Base-by-base conservation (phyloP, 2,888 invertebrate genomes). In the Chrysopilus asiliformis region DNA sequence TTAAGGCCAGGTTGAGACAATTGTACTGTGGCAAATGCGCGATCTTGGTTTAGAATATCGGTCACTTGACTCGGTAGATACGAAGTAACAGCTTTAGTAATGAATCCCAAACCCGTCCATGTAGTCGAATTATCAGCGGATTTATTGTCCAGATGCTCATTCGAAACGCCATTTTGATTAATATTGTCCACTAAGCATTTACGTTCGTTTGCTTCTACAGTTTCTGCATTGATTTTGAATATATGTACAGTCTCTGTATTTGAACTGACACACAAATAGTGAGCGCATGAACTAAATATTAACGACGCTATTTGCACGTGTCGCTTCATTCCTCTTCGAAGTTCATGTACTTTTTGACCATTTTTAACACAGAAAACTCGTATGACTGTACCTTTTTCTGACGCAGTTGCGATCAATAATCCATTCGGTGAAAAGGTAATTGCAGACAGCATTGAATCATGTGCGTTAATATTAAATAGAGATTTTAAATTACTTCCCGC, bases 201-300 rank as follows among this genome's bases (percentile, higher is more conserved):
- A 10, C 55, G 47, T 44, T 60, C 61, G 2, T 54, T 52, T n/a
- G 42, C 31, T 40, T 61, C 60, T 22, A 58, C 55, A 1, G 56
- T 51, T 12, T 52, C 51, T 2, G 47, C 32, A 42, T 62, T 60
- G 15, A 63, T 55, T 48, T 57, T 60, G 41, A 63, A 63, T 32
- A 63, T 53, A 42, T 63, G 63, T 38, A 63, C 57, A 22, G 63
- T 63, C 45, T 62, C 63, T 30, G 61, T 63, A 41, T 63, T 63
- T 18, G 63, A 62, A 25, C 62, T 59, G 32, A 55, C 59, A 39
- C 63, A 61, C 6, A 63, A 44, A 34, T 56, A 63, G 32, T 61
- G 56, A 4, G 56, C 57, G 40, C 47, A 52, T 1, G 51, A 47
- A 5, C 60, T 55, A 43, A 63, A 63, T 4, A 58, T 56, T 43